Percentiles rank a stretch among this genome's conserved stretches.
phyloP scores from a whole-genome alignment of 2,113 vertebrate species.

The Sinocyclocheilus grahami region DNA sequence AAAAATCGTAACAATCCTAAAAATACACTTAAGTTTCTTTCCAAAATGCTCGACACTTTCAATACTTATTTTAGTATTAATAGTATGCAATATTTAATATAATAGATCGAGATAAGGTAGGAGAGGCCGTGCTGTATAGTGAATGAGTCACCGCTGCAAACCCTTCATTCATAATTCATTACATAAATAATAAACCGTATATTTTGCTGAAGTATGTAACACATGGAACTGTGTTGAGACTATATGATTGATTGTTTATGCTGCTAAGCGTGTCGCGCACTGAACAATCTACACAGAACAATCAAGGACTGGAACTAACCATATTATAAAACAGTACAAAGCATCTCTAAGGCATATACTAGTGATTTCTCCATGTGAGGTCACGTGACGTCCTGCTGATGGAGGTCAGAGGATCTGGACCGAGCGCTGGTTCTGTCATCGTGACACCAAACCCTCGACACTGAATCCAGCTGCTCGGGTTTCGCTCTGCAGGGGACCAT shows the following conservation, averaged over 20 bases:
- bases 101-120: neutral
- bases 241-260: neutral
- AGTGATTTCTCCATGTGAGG: neutral
- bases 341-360: neutral
- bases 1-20: no score
- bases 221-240: neutral
- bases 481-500: conserved; percentile 60
- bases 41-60: neutral
- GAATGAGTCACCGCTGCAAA: neutral
- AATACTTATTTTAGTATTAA: neutral
- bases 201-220: neutral
- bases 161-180: neutral
- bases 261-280: no score
- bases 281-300: neutral
- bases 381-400: neutral
- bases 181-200: neutral
- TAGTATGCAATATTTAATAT: neutral
- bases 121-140: neutral
- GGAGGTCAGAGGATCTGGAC: neutral
- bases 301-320: neutral
- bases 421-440: neutral
- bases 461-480: conserved; percentile 71
- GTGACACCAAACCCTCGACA: conserved; percentile 48
- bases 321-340: neutral
- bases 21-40: neutral